Evolutionary conservation across 1,140 invertebrate species (phyloP).

Genomic region (Zaprionus kolodkinae): DNA sequence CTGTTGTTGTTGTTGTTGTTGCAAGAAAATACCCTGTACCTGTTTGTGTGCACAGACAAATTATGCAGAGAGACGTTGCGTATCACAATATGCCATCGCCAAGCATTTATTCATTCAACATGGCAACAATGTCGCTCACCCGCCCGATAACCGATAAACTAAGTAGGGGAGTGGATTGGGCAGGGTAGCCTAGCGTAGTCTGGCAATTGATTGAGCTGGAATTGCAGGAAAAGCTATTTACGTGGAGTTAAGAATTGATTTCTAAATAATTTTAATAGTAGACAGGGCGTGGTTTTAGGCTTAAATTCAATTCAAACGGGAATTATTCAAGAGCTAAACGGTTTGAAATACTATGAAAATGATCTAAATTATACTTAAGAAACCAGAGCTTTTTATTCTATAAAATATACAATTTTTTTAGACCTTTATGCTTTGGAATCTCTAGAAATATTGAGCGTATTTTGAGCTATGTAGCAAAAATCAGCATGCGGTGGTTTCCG

Average conservation of each 20-base stretch:
- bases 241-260: not conserved
- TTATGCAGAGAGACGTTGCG: not conserved
- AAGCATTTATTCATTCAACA: slow-evolving; percentile 32
- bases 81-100: slow-evolving; percentile 1
- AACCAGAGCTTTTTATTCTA: too few relatives aligned
- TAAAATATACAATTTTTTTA: too few relatives aligned
- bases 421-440: too few relatives aligned
- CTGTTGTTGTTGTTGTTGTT: too few relatives aligned
- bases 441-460: too few relatives aligned
- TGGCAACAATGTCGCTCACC: slow-evolving; percentile 19
- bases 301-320: not conserved
- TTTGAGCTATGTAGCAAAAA: too few relatives aligned
- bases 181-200: not conserved
- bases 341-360: too few relatives aligned
- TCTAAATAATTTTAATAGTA: not conserved
- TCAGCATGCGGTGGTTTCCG: too few relatives aligned
- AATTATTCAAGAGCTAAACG: not conserved
- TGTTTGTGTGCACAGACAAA: not conserved
- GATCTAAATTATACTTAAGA: too few relatives aligned
- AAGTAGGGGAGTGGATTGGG: not conserved
- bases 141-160: slow-evolving; percentile 17
- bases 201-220: not conserved
- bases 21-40: slow-evolving; percentile 2
- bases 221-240: not conserved
- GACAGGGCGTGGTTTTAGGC: not conserved